Conservation (phyloP, 2,113 vertebrate species). For the Myiozetetes cayanensis region DNA sequence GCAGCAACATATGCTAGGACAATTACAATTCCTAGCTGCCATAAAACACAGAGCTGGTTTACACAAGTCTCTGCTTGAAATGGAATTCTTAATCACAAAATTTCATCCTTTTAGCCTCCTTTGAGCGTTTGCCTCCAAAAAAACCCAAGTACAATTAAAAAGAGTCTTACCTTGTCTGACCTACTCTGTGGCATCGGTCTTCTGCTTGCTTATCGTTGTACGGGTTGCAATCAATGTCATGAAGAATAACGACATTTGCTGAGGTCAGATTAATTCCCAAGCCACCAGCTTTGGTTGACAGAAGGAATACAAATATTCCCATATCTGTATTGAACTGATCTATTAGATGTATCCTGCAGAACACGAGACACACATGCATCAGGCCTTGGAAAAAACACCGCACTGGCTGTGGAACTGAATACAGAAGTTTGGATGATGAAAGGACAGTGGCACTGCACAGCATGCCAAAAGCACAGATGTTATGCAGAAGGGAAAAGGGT, state of each 20-base stretch:
- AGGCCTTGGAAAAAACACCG: neutral
- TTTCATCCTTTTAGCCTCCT: neutral
- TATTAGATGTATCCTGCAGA: constrained; percentile 90
- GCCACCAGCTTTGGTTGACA: constrained; percentile 96
- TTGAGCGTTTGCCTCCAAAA: neutral
- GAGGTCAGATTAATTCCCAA: constrained; percentile 96
- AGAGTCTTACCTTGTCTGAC: constrained; percentile 84
- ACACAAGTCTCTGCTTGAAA: neutral
- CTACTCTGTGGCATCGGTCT: constrained; percentile 94
- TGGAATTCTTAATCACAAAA: neutral
- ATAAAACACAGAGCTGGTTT: neutral
- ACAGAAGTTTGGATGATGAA: neutral
- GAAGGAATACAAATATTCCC: constrained; percentile 92
- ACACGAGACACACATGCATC: neutral
- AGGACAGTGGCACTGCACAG: neutral
- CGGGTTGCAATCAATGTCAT: constrained; percentile 97
- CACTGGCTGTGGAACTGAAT: neutral
- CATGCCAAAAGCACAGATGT: neutral
- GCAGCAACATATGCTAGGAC: neutral
- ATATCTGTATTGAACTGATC: constrained; percentile 93
- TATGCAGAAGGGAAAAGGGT: neutral
- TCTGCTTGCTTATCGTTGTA: constrained; percentile 98
- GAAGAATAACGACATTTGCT: constrained; percentile 95
- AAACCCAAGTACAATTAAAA: neutral
- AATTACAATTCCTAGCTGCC: neutral